Base-by-base conservation (phyloP, 35 echinoderm and acorn worm genomes). In the Lytechinus variegatus region DNA sequence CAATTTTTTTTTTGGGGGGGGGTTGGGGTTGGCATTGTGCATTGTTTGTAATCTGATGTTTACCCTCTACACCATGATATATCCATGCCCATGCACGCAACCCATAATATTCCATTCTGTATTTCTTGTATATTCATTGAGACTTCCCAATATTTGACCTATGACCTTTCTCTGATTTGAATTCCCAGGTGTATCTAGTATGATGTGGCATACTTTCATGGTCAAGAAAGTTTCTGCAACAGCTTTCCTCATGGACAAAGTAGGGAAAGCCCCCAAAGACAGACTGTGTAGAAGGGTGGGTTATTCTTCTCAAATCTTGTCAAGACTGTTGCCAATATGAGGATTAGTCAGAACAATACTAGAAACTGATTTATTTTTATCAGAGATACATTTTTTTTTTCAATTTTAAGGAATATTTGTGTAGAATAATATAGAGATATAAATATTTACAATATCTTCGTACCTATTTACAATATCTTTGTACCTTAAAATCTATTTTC, bases 181-280 rank as follows among this genome's bases (percentile, higher is more conserved):
- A 66, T 66, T 6, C 9, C 11, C 3, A 66, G 60, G 60, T 66
- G 60, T 66, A 13, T 66, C 60, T 12, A 66, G 60, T 56, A 97
- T 99, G 96, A 94, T 99, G 95, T 99, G 98, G 98, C 97, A 97
- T 58, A 99, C 98, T 4, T 99, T 99, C 61, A 94, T 96, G 13
- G 95, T 97, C 19, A 99, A 99, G 89, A 97, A 94, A 87, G 96
- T 99, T 54, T 99, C 98, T 33, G 61, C 96, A 24, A 87, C 96
- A 8, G 96, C 98, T 1, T 99, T 97, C 52, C 96, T 99, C 53
- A 99, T 99, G 97, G 98, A 99, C 55, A 99, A 99, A 97, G 97
- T 99, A 89, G 98, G 98, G 72, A 99, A 99, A 93, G 97, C 98
- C 54, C 98, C 98, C 24, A 99, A 99, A 54, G 98, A 99, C 86